phyloP scores from a whole-genome alignment of 2,113 vertebrate species.

The Entomyzon cyanotis region DNA sequence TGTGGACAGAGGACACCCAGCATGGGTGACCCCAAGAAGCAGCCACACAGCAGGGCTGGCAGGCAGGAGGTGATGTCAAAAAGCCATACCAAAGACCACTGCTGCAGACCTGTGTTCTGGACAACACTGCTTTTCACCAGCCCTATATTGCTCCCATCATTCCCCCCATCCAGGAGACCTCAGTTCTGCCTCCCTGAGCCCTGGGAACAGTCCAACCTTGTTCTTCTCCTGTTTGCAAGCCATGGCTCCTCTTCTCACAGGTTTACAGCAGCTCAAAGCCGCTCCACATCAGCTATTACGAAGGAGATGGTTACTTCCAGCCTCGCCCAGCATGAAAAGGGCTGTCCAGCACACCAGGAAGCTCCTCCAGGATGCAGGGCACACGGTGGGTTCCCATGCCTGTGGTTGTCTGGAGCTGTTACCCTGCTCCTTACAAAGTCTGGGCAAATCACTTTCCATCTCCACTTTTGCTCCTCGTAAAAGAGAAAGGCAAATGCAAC shows the following conservation, averaged over 20 bases:
- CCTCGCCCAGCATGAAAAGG: slow-evolving; percentile 81
- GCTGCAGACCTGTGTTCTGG: not conserved
- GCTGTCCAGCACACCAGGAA: slow-evolving; percentile 79
- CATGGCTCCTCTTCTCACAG: slow-evolving; percentile 49
- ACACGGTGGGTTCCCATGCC: slow-evolving; percentile 73
- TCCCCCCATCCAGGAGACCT: not conserved
- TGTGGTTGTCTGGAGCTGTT: not conserved
- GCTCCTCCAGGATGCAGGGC: slow-evolving; percentile 86
- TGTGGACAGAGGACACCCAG: not conserved
- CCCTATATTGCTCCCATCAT: not conserved
- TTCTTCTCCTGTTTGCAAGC: not conserved
- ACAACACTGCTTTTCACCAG: not conserved
- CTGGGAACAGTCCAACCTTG: not conserved
- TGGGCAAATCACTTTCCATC: not conserved
- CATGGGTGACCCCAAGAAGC: not conserved
- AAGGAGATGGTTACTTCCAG: slow-evolving; percentile 76
- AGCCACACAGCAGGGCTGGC: not conserved
- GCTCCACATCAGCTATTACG: slow-evolving; percentile 82
- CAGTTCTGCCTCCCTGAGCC: not conserved
- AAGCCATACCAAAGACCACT: not conserved
- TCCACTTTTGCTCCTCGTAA: rapidly evolving
- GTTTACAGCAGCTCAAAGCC: slow-evolving; percentile 78
- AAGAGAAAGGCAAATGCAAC: not conserved
- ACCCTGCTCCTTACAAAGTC: not conserved
- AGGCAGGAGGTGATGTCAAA: not conserved